Percentiles rank a stretch among this genome's conserved stretches.
Evolutionary conservation across 2,797 vertebrate species (phyloP).

Genomic region (Sebastes kiyomatsui): DNA sequence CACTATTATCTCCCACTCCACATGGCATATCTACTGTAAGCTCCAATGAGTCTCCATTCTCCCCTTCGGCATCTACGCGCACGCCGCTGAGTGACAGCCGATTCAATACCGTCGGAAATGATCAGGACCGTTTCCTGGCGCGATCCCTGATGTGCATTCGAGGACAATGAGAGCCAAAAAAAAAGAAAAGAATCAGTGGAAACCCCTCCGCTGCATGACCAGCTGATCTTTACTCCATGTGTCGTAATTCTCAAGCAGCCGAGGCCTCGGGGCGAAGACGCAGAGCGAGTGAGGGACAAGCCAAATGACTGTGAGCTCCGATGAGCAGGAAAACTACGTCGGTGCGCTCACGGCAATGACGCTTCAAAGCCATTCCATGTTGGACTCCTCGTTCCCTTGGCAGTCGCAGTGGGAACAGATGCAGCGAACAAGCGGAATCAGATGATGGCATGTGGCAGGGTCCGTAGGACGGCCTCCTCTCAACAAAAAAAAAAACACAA

Average conservation of each 20-base stretch:
- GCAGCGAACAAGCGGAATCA: slow-evolving; percentile 57
- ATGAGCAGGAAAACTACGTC: slow-evolving; percentile 52
- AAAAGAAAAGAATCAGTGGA: neutral
- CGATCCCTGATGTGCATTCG: neutral
- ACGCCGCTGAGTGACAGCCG: slow-evolving; percentile 35
- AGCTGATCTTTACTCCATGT: slow-evolving; percentile 59
- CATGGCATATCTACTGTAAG: slow-evolving; percentile 25
- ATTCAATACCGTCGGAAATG: slow-evolving; percentile 19
- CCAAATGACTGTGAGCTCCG: slow-evolving; percentile 50
- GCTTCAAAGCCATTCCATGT: slow-evolving; percentile 58
- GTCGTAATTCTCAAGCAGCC: slow-evolving; percentile 31
- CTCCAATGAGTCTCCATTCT: slow-evolving; percentile 5
- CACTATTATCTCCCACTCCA: slow-evolving; percentile 40
- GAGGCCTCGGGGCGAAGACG: slow-evolving; percentile 10
- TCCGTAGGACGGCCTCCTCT: slow-evolving; percentile 37
- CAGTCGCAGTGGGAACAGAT: slow-evolving; percentile 69
- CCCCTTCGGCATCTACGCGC: neutral
- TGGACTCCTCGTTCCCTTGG: slow-evolving; percentile 65
- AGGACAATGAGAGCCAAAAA: slow-evolving; percentile 18
- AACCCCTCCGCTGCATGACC: slow-evolving; percentile 19
- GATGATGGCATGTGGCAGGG: slow-evolving; percentile 59
- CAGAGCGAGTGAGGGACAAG: slow-evolving; percentile 4
- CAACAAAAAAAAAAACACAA: slow-evolving; percentile 10
- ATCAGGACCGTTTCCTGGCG: slow-evolving; percentile 33
- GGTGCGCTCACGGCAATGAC: slow-evolving; percentile 51